These are phyloP conservation scores for Cryptotermes secundus DNA, from an alignment of 1,140 invertebrate genomes.

Conservation along the genomic window DNA sequence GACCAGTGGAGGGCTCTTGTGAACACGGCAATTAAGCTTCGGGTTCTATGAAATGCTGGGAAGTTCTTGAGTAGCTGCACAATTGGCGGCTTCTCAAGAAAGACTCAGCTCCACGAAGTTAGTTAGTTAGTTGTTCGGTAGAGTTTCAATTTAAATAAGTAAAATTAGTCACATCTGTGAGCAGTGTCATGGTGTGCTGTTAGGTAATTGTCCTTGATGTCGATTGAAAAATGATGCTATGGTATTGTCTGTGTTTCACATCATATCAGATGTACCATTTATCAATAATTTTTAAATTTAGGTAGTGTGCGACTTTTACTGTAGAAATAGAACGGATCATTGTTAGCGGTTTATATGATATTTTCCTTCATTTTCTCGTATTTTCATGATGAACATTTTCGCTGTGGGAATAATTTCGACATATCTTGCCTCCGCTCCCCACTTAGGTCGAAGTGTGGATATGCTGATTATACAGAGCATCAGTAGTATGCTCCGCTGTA, in stretches of 20 bases:
- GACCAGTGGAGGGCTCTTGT: too few relatives aligned
- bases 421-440: background rate
- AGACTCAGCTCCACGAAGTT: too few relatives aligned
- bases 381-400: slow-evolving; percentile 14
- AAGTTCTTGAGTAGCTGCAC: too few relatives aligned
- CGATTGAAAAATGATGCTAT: background rate
- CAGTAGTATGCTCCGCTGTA: background rate
- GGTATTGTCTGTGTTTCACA: background rate
- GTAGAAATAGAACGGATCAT: background rate
- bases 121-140: too few relatives aligned
- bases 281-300: background rate
- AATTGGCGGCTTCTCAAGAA: too few relatives aligned
- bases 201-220: background rate
- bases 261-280: background rate
- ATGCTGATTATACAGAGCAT: background rate
- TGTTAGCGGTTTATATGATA: background rate
- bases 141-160: too few relatives aligned
- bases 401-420: slow-evolving; percentile 9
- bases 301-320: background rate
- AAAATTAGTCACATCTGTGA: too few relatives aligned
- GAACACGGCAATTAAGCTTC: too few relatives aligned
- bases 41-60: too few relatives aligned
- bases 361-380: background rate
- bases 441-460: slow-evolving; percentile 6
- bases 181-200: background rate